Conservation (phyloP, 2,113 vertebrate genomes). For the Furnarius figulus region DNA sequence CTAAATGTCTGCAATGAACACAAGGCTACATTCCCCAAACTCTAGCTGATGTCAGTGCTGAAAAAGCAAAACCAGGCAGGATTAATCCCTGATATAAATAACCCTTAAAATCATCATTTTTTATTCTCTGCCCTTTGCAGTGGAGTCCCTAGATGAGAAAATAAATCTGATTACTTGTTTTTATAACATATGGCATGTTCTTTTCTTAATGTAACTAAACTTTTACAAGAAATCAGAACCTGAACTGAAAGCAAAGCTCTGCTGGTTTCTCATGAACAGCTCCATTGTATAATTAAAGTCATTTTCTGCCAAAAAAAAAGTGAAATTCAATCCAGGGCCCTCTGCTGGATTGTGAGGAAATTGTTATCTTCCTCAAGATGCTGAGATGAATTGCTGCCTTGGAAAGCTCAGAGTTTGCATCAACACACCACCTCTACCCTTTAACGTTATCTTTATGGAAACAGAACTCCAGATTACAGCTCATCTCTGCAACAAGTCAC, state of each 20-base stretch:
- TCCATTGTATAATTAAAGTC: background rate
- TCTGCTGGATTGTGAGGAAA: slow-evolving; percentile 13
- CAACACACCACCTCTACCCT: background rate
- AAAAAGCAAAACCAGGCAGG: slow-evolving; percentile 9
- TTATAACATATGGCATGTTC: background rate
- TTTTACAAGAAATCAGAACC: background rate
- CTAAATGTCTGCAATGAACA: background rate
- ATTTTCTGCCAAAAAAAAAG: background rate
- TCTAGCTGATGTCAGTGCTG: slow-evolving; percentile 34
- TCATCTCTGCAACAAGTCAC: background rate
- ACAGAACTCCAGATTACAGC: background rate
- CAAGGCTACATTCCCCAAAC: background rate
- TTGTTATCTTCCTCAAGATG: background rate
- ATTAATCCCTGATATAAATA: slow-evolving; percentile 26
- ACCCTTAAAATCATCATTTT: background rate
- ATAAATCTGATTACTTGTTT: background rate
- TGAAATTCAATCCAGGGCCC: background rate
- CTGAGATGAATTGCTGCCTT: background rate
- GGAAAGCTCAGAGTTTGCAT: background rate
- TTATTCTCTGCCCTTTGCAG: background rate
- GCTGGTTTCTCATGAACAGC: background rate
- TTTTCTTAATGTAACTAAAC: background rate
- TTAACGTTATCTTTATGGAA: background rate
- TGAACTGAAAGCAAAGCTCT: background rate
- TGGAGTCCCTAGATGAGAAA: background rate